phyloP scores from a whole-genome alignment of 1,140 invertebrate genomes.

The Hydropsyche tenuis region DNA sequence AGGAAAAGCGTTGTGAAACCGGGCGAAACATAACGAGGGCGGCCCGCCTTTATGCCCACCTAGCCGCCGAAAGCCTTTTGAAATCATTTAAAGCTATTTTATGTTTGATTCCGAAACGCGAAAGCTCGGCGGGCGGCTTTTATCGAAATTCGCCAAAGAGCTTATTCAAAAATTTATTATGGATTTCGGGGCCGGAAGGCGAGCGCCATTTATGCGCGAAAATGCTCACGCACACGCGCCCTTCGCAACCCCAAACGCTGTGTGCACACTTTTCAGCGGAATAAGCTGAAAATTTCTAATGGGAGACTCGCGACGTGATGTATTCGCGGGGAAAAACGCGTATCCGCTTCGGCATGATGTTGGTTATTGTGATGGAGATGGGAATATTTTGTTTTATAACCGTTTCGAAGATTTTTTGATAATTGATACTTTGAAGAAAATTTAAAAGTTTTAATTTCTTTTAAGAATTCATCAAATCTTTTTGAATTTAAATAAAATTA shows the following conservation, averaged over 20 bases:
- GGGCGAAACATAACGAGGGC: slow-evolving; percentile 20
- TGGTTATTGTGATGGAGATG: neutral
- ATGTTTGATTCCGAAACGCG: slow-evolving; percentile 46
- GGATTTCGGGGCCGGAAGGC: slow-evolving; percentile 46
- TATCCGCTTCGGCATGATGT: neutral
- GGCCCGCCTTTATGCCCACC: slow-evolving; percentile 1
- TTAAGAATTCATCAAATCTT: no score
- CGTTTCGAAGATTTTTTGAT: no score
- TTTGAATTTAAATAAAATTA: no score
- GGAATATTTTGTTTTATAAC: neutral
- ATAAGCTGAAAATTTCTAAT: slow-evolving; percentile 13
- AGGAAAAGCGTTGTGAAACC: no score
- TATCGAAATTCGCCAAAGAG: slow-evolving; percentile 48
- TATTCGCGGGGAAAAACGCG: no score
- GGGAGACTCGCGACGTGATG: no score
- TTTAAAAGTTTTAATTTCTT: no score
- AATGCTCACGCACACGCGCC: neutral
- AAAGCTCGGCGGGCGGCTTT: slow-evolving; percentile 46
- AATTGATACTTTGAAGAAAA: no score
- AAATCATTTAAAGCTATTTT: slow-evolving; percentile 50
- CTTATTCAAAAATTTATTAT: slow-evolving; percentile 49
- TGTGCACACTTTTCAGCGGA: neutral
- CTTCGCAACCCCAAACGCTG: no score
- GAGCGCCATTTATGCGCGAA: slow-evolving; percentile 2
- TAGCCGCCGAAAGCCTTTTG: slow-evolving; percentile 42